These are phyloP conservation scores for Vicugna pacos DNA, from an alignment of 2,113 vertebrate genomes.

Conservation along the genomic window DNA sequence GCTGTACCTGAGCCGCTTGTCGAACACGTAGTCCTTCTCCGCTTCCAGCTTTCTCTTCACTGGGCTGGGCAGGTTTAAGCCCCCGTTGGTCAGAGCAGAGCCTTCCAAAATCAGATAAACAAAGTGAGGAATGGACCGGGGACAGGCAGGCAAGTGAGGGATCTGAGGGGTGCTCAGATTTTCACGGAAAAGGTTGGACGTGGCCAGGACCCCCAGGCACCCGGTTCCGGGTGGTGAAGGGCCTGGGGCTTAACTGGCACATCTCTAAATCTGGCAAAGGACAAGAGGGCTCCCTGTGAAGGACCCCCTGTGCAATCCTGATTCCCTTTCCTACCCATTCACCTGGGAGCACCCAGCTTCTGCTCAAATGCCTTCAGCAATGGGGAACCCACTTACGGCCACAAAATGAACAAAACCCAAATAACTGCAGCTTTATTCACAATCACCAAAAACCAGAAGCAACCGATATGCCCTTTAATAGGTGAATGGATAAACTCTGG, in stretches of 20 bases:
- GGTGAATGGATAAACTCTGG: neutral
- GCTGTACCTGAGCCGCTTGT: slow-evolving; percentile 98
- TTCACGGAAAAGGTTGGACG: accelerated
- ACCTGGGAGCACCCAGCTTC: neutral
- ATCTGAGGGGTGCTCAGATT: accelerated
- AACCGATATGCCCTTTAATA: neutral
- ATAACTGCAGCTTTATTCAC: neutral
- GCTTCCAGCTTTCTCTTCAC: slow-evolving; percentile 95
- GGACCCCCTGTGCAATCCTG: accelerated
- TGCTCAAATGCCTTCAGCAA: neutral
- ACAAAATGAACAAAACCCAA: neutral
- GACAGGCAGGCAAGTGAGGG: accelerated
- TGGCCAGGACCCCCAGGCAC: neutral
- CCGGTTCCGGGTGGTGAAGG: neutral
- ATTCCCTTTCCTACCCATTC: neutral
- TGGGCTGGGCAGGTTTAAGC: slow-evolving; percentile 92
- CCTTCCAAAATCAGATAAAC: slow-evolving; percentile 87
- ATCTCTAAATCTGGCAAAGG: neutral
- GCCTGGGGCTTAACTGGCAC: accelerated
- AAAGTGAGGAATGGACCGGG: neutral
- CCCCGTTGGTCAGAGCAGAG: slow-evolving; percentile 92
- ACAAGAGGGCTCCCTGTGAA: neutral
- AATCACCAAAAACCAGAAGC: neutral
- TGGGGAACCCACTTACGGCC: neutral
- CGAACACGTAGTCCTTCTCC: slow-evolving; percentile 96